Conservation (phyloP, 2,797 vertebrate species). For the Bovichtus variegatus region DNA sequence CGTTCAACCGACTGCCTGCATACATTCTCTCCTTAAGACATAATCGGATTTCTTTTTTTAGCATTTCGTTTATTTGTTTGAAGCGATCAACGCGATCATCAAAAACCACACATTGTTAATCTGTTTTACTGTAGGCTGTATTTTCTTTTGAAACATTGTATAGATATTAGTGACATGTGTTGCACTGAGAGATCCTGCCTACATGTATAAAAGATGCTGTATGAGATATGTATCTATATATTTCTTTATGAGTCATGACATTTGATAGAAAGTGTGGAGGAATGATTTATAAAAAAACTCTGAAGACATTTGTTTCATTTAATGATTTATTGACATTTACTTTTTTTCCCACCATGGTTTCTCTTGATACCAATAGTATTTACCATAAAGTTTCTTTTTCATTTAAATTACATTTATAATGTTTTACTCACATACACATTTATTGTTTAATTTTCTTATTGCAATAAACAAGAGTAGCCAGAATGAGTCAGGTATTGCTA, state of each 20-base stretch:
- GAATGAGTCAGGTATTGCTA: constrained; percentile 90
- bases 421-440: constrained; percentile 88
- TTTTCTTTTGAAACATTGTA: background rate
- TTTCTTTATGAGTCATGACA: background rate
- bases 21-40: background rate
- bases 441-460: constrained; percentile 89
- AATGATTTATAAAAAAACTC: constrained; percentile 66
- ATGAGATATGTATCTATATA: background rate
- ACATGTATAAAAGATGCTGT: background rate
- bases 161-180: background rate
- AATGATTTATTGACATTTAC: constrained; percentile 88
- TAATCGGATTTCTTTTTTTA: background rate
- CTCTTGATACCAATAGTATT: constrained; percentile 85
- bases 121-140: background rate
- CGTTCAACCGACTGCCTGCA: background rate
- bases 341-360: constrained; percentile 82
- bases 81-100: background rate
- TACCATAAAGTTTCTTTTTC: constrained; percentile 84
- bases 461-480: constrained; percentile 90
- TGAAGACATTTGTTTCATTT: constrained; percentile 76
- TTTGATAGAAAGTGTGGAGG: background rate
- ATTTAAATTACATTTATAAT: constrained; percentile 90
- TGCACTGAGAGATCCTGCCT: background rate
- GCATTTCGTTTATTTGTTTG: background rate
- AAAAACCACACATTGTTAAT: background rate